These are phyloP conservation scores for Sandelia bainsii DNA, from an alignment of 2,797 vertebrate genomes.

Conservation along the genomic window DNA sequence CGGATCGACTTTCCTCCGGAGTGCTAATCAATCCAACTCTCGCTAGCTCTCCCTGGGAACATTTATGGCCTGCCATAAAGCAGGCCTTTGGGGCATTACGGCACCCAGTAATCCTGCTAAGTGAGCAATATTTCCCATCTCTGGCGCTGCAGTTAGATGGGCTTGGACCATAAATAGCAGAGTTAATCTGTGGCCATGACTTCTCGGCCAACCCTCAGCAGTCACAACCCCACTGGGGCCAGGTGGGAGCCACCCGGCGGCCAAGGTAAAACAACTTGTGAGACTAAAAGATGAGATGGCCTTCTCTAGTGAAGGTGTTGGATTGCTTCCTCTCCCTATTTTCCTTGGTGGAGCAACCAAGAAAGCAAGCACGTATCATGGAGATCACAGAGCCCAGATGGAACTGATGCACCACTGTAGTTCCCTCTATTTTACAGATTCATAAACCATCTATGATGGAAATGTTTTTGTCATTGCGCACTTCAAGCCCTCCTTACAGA, in stretches of 20 bases:
- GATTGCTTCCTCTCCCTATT: conserved; percentile 36
- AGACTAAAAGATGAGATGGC: conserved; percentile 66
- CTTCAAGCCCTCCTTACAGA: conserved; percentile 25
- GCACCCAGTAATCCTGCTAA: conserved; percentile 90
- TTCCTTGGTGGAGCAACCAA: conserved; percentile 30
- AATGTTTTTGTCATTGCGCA: conserved; percentile 46
- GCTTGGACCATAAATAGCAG: conserved; percentile 84
- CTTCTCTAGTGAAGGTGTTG: conserved; percentile 48
- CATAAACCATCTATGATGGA: conserved; percentile 53
- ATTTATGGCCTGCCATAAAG: conserved; percentile 91
- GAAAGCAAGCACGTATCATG: conserved; percentile 58
- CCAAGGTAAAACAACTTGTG: conserved; percentile 77
- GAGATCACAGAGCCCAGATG: conserved; percentile 25
- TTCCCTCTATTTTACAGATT: conserved; percentile 45
- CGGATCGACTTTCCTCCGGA: conserved; percentile 85
- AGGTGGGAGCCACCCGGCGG: conserved; percentile 65
- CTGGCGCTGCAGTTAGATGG: conserved; percentile 83
- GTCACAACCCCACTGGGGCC: conserved; percentile 68
- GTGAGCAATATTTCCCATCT: conserved; percentile 90
- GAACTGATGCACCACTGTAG: conserved; percentile 34
- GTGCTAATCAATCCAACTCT: conserved; percentile 85
- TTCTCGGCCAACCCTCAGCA: conserved; percentile 73
- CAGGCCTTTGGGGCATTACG: conserved; percentile 87
- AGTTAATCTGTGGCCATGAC: conserved; percentile 87
- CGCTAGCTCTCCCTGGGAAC: conserved; percentile 86